Evolutionary conservation across 2,113 vertebrate genomes (phyloP).

Genomic region (Pantherophis guttatus): DNA sequence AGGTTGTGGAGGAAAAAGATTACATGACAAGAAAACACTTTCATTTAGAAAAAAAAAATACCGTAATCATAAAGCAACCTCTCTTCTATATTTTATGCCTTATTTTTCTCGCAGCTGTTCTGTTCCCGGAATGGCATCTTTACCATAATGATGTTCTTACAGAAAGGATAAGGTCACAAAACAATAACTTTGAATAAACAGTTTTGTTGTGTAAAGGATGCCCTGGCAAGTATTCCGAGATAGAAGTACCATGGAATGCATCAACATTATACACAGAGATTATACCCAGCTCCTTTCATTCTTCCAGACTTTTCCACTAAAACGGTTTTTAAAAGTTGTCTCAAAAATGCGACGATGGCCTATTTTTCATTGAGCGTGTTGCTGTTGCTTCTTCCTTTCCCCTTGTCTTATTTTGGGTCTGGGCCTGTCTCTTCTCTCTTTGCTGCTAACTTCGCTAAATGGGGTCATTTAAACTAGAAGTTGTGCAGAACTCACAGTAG

Average conservation of each 20-base stretch:
- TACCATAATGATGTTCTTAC: neutral
- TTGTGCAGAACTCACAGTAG: neutral
- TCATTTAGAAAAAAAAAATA: neutral
- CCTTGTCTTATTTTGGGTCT: neutral
- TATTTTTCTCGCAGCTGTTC: neutral
- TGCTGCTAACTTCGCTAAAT: neutral
- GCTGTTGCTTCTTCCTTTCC: neutral
- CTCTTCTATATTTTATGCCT: neutral
- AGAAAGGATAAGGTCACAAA: slow-evolving; percentile 1
- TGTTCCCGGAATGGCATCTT: neutral
- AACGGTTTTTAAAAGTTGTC: neutral
- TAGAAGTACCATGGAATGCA: neutral
- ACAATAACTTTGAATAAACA: neutral
- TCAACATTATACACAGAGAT: neutral
- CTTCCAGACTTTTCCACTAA: neutral
- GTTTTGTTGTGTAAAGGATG: neutral
- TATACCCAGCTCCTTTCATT: neutral
- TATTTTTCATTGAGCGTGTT: neutral
- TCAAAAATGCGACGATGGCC: neutral
- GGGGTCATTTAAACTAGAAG: neutral
- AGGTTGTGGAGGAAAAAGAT: too few species aligned
- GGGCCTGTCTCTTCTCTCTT: neutral
- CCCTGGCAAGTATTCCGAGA: neutral
- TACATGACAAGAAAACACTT: neutral
- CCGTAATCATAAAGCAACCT: too few species aligned